Evolutionary conservation across 2,113 vertebrate genomes (phyloP).

Genomic region (Acrocephalus arundinaceus): DNA sequence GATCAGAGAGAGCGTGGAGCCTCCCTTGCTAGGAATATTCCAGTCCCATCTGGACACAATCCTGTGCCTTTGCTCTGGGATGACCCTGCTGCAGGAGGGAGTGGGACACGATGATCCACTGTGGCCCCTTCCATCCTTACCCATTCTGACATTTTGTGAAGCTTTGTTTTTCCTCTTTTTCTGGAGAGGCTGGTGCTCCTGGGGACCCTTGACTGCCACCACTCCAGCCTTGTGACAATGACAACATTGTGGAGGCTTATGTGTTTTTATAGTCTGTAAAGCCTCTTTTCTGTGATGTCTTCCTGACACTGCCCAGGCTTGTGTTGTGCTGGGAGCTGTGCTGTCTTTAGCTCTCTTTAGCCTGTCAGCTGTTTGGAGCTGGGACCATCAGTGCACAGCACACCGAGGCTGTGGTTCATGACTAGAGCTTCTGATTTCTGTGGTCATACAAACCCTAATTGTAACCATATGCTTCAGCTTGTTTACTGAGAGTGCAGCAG

Average conservation of each 20-base stretch:
- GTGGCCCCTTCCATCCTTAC: not conserved
- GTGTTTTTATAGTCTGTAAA: not conserved
- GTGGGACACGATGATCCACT: not conserved
- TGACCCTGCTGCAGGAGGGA: not conserved
- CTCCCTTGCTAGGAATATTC: not conserved
- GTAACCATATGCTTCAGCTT: slow-evolving; percentile 22
- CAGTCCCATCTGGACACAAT: not conserved
- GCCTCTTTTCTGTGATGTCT: not conserved
- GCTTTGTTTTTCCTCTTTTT: accelerated
- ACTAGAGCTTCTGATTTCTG: slow-evolving; percentile 34
- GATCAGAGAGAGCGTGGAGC: not conserved
- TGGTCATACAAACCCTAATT: slow-evolving; percentile 22
- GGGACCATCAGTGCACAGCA: not conserved
- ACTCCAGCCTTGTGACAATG: not conserved
- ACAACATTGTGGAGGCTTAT: not conserved
- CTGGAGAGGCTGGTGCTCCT: not conserved
- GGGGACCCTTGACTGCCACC: not conserved
- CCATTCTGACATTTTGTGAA: not conserved
- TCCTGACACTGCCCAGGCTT: not conserved
- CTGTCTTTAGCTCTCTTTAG: accelerated
- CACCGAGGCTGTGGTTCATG: not conserved
- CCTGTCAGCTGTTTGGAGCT: not conserved
- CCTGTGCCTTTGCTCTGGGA: not conserved
- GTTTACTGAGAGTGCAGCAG: slow-evolving; percentile 4
- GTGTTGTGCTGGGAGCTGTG: not conserved